Conservation (phyloP, 2,797 vertebrate genomes). For the Anguilla megastoma region DNA sequence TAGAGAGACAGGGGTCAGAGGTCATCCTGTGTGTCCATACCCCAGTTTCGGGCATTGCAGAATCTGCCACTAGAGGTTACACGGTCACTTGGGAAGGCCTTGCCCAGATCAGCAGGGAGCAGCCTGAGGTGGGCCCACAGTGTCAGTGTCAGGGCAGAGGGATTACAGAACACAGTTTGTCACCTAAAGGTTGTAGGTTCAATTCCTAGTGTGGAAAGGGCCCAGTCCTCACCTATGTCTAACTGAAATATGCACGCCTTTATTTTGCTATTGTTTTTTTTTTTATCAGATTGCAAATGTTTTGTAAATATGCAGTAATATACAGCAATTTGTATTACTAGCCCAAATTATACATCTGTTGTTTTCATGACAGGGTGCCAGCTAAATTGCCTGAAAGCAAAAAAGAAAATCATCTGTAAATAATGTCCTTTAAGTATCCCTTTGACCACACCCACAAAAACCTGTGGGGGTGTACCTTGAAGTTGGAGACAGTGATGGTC, state of each 20-base stretch:
- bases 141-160: background rate
- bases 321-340: background rate
- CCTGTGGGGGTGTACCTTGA: slow-evolving; percentile 77
- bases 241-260: background rate
- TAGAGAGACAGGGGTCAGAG: background rate
- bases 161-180: background rate
- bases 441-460: background rate
- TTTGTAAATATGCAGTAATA: background rate
- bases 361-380: background rate
- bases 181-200: background rate
- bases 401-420: background rate
- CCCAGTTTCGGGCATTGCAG: background rate
- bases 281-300: background rate
- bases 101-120: background rate
- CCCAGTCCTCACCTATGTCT: background rate
- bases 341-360: background rate
- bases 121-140: background rate
- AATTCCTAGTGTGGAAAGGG: background rate
- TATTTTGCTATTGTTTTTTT: background rate
- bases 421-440: background rate
- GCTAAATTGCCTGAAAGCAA: background rate
- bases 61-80: background rate
- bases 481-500: slow-evolving; percentile 90
- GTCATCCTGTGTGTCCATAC: background rate
- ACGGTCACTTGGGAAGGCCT: background rate